Base-by-base conservation (phyloP, 2,797 vertebrate species). In the Argentina silus region DNA sequence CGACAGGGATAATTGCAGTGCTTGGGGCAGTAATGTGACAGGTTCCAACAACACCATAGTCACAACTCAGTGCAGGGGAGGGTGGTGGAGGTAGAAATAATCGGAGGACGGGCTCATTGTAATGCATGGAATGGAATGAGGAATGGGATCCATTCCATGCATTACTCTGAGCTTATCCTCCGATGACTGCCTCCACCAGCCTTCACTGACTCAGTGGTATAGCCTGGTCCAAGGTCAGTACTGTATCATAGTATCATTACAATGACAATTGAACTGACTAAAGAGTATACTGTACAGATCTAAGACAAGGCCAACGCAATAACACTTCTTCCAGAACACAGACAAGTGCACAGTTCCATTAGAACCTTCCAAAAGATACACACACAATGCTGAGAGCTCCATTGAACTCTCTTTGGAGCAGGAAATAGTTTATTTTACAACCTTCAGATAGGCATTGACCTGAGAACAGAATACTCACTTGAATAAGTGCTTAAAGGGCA, bases 391-490 rank as follows among this genome's bases (percentile, higher is more conserved):
- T 59, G 5, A 56, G 5, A 56, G 45, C 48, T 75, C 69, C 17
- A 12, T 45, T 21, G 53, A 59, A 23, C 23, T 63, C 15, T 75
- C 36, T 78, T 66, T 67, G 68, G 53, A 78, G 65, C n/a, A 44
- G 12, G 55, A 48, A 42, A 7, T 51, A 53, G 43, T 72, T 47
- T 44, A 47, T 23, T 74, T 63, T 27, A 74, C 15, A 11, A 61
- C 50, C 65, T 64, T 56, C 64, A 72, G 70, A 71, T 65, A 36
- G 61, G 53, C 68, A 70, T 75, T 69, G 72, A 77, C 78, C 83
- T 72, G 73, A 80, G 78, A 80, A 76, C 51, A 63, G 43, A 65
- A 47, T 57, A 65, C 23, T 50, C 23, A 4, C 53, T 19, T 66
- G 61, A 47, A 44, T 59, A 66, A 23, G 44, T 60, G 19, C 50